Percentiles rank a stretch among this genome's conserved stretches.
These are phyloP conservation scores for Lampris incognitus DNA, from an alignment of 2,113 vertebrate species.

Conservation along the genomic window DNA sequence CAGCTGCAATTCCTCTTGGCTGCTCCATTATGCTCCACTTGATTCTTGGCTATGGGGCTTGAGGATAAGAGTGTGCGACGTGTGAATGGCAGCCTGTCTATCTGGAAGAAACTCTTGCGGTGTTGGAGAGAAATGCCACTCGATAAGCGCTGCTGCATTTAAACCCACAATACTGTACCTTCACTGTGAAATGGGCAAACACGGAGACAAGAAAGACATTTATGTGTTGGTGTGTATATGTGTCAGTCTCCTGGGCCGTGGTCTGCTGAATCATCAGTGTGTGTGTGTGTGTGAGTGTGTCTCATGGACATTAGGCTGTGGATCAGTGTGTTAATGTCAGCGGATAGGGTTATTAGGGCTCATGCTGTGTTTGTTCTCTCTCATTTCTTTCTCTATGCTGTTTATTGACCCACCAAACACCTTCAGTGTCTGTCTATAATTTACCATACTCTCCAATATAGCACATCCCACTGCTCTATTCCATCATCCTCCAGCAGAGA, in stretches of 20 bases:
- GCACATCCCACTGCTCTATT: not conserved
- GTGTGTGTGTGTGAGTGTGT: slow-evolving; percentile 27
- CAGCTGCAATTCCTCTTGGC: not conserved
- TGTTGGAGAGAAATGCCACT: slow-evolving; percentile 7
- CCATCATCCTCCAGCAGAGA: not conserved
- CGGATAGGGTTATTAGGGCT: slow-evolving; percentile 53
- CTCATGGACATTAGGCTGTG: slow-evolving; percentile 27
- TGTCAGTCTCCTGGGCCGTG: not conserved
- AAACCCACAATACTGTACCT: not conserved
- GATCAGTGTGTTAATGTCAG: slow-evolving; percentile 39
- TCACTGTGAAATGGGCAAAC: not conserved
- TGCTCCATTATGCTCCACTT: not conserved
- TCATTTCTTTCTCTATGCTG: slow-evolving; percentile 18
- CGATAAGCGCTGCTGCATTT: slow-evolving; percentile 17
- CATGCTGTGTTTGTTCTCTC: slow-evolving; percentile 14
- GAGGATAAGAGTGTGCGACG: slow-evolving; percentile 39
- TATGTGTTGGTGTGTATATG: not conserved
- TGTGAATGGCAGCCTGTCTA: slow-evolving; percentile 47
- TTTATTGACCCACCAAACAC: slow-evolving; percentile 24
- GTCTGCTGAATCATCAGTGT: not conserved
- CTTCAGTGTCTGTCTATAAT: slow-evolving; percentile 43
- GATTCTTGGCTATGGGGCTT: slow-evolving; percentile 28
- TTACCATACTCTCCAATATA: slow-evolving; percentile 15
- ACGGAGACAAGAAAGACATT: slow-evolving; percentile 1
- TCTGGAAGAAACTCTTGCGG: slow-evolving; percentile 24